A percentile compares a stretch with the other conserved stretches of the same genome.
These are phyloP conservation scores for Allobates femoralis DNA, from an alignment of 2,797 vertebrate species.

Conservation along the genomic window DNA sequence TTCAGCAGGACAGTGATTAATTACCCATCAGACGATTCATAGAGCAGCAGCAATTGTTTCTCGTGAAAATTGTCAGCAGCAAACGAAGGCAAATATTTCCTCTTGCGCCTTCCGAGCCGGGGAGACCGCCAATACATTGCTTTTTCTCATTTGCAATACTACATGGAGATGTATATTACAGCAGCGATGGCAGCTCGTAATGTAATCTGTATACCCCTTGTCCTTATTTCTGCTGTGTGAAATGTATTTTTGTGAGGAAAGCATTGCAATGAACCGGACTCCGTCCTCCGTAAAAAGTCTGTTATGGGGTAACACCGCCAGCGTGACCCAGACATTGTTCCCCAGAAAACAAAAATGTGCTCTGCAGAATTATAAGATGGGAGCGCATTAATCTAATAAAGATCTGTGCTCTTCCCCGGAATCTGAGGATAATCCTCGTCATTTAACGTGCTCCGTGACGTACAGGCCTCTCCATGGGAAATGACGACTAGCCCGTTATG, in stretches of 20 bases:
- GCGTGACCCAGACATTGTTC: background rate
- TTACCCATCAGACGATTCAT: slow-evolving; percentile 30
- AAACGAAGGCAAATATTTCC: slow-evolving; percentile 51
- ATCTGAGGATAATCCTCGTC: too few species aligned
- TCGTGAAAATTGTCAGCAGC: slow-evolving; percentile 39
- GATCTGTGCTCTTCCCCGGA: too few species aligned
- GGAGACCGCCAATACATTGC: slow-evolving; percentile 28
- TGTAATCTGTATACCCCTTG: background rate
- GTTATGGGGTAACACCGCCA: background rate
- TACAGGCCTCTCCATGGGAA: too few species aligned
- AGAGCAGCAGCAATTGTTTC: slow-evolving; percentile 41
- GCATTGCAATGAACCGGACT: background rate
- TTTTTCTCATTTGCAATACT: slow-evolving; percentile 14
- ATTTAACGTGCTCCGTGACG: too few species aligned
- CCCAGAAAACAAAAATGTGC: background rate
- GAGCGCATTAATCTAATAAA: too few species aligned
- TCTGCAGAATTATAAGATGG: too few species aligned
- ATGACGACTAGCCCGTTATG: too few species aligned
- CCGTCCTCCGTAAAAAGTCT: background rate
- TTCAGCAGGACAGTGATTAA: slow-evolving; percentile 57
- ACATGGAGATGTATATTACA: background rate
- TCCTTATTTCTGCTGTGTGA: background rate
- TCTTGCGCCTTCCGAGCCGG: slow-evolving; percentile 30
- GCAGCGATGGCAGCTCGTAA: background rate
- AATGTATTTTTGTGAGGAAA: background rate